Evolutionary conservation across 2,888 invertebrate genomes (phyloP).

Genomic region (Apodemia zela): DNA sequence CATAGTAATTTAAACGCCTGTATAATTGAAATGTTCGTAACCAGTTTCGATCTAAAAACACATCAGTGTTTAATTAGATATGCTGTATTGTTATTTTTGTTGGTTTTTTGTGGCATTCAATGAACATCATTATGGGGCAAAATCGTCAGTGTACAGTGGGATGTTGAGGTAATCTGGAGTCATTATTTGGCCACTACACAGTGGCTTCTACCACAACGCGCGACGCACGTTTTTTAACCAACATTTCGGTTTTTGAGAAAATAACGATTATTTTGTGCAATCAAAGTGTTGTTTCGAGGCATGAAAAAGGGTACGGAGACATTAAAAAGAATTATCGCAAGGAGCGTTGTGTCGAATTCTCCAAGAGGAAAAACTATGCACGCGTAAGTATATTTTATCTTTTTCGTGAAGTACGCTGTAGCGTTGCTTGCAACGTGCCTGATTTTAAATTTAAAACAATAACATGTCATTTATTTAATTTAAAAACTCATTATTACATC

Average conservation of each 20-base stretch:
- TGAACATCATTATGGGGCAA: slow-evolving; percentile 35
- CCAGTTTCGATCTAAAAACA: slow-evolving; percentile 11
- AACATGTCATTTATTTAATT: slow-evolving; percentile 12
- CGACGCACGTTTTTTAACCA: slow-evolving; percentile 36
- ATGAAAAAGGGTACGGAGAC: slow-evolving; percentile 5
- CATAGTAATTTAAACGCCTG: neutral
- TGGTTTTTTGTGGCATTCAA: slow-evolving; percentile 29
- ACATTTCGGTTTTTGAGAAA: slow-evolving; percentile 17
- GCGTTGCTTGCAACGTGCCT: slow-evolving; percentile 1
- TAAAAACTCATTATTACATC: slow-evolving; percentile 6
- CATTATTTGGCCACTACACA: slow-evolving; percentile 51
- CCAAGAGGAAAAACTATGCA: slow-evolving; percentile 43
- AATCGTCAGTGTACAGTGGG: slow-evolving; percentile 44
- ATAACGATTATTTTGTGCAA: slow-evolving; percentile 19
- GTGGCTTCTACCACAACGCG: slow-evolving; percentile 41
- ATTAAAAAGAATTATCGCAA: neutral
- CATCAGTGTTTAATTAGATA: slow-evolving; percentile 23
- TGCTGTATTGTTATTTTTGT: slow-evolving; percentile 22
- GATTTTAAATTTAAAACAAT: neutral
- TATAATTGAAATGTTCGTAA: neutral
- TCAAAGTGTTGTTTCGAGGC: slow-evolving; percentile 1
- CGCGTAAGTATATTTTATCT: slow-evolving; percentile 40
- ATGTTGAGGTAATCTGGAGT: slow-evolving; percentile 51
- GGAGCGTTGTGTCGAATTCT: neutral
- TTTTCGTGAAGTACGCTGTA: neutral